Base-by-base conservation (phyloP, 2,888 invertebrate species). In the Parochlus steinenii region DNA sequence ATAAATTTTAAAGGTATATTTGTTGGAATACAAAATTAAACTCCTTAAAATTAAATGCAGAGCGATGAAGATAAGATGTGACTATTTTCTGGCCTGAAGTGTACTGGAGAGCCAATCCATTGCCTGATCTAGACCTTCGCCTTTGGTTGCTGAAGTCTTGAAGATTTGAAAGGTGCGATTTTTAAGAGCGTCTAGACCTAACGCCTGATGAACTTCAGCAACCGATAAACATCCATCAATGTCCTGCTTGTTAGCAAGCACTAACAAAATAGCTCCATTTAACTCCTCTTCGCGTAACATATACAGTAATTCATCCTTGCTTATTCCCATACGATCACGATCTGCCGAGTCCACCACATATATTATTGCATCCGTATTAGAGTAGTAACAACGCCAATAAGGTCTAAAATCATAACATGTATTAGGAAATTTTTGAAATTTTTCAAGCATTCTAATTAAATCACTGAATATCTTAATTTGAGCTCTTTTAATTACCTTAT, bases 321-420 rank as follows among this genome's bases (percentile, higher is more conserved):
- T 93, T 63, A 97, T 93, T 48, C 93, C 92, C 70, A 98, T 93
- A 64, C 98, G 68, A 65, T 99, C 98, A 60, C 86, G 77, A 63
- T 99, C 98, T 37, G 92, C 95, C 31, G 95, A 97, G 63, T 99
- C 98, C 33, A 97, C 95, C 36, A 99, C 98, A 64, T 98, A 98
- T 51, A 98, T 97, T 50, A 98, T 95, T 53, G 98, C 98, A 67
- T 99, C 98, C 54, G 98, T 98, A 64, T 98, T 98, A 46, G 95
- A 92, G 60, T 93, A 98, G 62, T 98, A 98, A 71, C 97, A 98
- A 60, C 98, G 72, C 98, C 98, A 98, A 58, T 98, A 98, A 1
- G 97, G 97, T 64, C 95, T 90, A 61, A 39, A 69, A 69, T 38
- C 35, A 42, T n/a, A n/a, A 42, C 43, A 22, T 24, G 29, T 25